phyloP scores from a whole-genome alignment of 2,888 invertebrate genomes.

The Watsonalla cultraria region DNA sequence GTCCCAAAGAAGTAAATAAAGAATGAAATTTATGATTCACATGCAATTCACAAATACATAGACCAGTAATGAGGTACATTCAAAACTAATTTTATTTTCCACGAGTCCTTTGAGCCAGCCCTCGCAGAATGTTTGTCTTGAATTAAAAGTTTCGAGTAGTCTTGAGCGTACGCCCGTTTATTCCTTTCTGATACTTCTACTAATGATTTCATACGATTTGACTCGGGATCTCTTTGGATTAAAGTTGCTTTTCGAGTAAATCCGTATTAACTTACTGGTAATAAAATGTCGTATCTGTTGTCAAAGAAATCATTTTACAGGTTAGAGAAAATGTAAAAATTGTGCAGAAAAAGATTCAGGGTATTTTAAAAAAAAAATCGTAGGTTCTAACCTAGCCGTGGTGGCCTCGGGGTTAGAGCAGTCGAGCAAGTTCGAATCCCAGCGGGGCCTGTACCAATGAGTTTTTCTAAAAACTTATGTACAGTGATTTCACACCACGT shows the following conservation, averaged over 20 bases:
- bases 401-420: too few relatives aligned
- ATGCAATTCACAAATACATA: constrained; percentile 46
- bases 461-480: too few relatives aligned
- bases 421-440: too few relatives aligned
- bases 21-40: constrained; percentile 16
- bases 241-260: constrained; percentile 23
- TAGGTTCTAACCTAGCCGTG: too few relatives aligned
- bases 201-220: constrained; percentile 57
- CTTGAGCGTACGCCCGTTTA: constrained; percentile 44
- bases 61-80: constrained; percentile 57
- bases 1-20: too few relatives aligned
- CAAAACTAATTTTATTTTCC: constrained; percentile 61
- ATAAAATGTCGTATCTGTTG: too few relatives aligned
- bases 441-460: too few relatives aligned
- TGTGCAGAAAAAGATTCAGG: too few relatives aligned
- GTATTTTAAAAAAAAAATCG: too few relatives aligned
- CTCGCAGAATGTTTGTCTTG: constrained; percentile 58
- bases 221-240: constrained; percentile 27
- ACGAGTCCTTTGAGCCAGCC: constrained; percentile 49
- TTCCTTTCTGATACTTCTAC: constrained; percentile 49
- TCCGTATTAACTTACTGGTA: neutral
- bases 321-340: too few relatives aligned
- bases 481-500: too few relatives aligned
- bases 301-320: too few relatives aligned
- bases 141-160: constrained; percentile 61